Evolutionary conservation across 2,113 vertebrate species (phyloP), one percentile per base, ranked within the genome.

Genomic region (Colistium nudipinnis): DNA sequence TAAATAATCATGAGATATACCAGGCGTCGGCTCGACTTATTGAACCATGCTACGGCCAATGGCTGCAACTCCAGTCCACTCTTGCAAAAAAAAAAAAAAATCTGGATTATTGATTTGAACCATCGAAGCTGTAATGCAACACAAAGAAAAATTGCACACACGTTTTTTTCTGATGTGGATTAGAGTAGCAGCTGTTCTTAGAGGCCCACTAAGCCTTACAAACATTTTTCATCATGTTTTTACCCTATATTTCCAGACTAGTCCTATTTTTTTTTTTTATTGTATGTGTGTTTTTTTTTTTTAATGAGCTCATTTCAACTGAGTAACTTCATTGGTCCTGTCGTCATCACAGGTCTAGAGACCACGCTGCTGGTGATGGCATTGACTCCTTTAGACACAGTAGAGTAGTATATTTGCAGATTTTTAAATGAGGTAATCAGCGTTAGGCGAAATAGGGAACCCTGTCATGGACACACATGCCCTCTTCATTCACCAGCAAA

Each of bases 381-480:
- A 85, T 88, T 84, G 82, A 88, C 89, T 90, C 89, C 84, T 88
- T 89, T 83, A 83, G 84, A 87, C 82, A 91, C 86, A 91, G 83
- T 86, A 93, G 88, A 88, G 70, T 87, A 90, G 88, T 88, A 89
- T 86, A 89, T 93, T 93, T 92, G 91, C 91, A 93, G 91, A 90
- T 90, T 87, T 90, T 89, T 91, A 88, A 88, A 92, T 92, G 91
- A 93, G 92, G 92, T 93, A 93, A 92, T 92, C 84, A 85, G 87
- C 84, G 84, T 89, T 92, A 86, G 83, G 87, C 85, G 88, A 89
- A 88, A 85, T 85, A 82, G 86, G 88, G 87, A 91, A 91, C 91
- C 90, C 91, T 90, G 90, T 90, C 85, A 78, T 84, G 78, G 74
- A 84, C 81, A 84, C 74, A 82, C 70, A 67, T 57, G 72, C 80